These are phyloP conservation scores for Numenius arquata DNA, from an alignment of 2,113 vertebrate genomes.

Conservation along the genomic window DNA sequence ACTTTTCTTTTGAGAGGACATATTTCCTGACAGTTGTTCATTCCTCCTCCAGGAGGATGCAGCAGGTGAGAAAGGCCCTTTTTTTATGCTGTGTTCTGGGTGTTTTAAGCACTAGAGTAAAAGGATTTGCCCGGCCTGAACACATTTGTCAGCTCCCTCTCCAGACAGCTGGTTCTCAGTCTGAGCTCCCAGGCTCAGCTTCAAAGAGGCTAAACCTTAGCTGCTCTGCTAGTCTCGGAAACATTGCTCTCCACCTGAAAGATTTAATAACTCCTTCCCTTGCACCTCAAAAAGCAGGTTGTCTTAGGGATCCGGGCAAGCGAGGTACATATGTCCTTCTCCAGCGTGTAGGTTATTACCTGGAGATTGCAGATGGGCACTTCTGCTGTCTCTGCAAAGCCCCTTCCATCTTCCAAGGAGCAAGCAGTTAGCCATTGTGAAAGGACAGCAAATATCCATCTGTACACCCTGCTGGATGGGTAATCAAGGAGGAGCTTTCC, in stretches of 20 bases:
- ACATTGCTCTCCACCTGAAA: neutral
- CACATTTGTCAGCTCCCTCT: neutral
- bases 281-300: slow-evolving; percentile 1
- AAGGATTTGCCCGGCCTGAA: slow-evolving; percentile 30
- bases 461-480: neutral
- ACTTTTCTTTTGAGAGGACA: neutral
- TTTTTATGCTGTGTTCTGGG: neutral
- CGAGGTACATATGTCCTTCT: neutral
- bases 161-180: slow-evolving; percentile 21
- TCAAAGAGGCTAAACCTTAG: neutral
- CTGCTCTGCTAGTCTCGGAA: neutral
- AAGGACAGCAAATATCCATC: neutral
- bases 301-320: neutral
- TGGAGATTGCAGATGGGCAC: neutral
- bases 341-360: neutral
- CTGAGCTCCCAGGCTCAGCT: slow-evolving; percentile 39
- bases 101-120: slow-evolving; percentile 19
- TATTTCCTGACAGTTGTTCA: slow-evolving; percentile 30
- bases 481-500: neutral
- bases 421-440: neutral
- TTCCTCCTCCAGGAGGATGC: slow-evolving; percentile 15
- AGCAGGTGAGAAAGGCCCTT: slow-evolving; percentile 4
- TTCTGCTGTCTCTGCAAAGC: slow-evolving; percentile 18
- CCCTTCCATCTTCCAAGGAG: neutral
- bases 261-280: slow-evolving; percentile 39